A percentile compares a stretch with the other conserved stretches of the same genome.
Conservation (phyloP, 2,888 invertebrate species). For the Phania funesta region DNA sequence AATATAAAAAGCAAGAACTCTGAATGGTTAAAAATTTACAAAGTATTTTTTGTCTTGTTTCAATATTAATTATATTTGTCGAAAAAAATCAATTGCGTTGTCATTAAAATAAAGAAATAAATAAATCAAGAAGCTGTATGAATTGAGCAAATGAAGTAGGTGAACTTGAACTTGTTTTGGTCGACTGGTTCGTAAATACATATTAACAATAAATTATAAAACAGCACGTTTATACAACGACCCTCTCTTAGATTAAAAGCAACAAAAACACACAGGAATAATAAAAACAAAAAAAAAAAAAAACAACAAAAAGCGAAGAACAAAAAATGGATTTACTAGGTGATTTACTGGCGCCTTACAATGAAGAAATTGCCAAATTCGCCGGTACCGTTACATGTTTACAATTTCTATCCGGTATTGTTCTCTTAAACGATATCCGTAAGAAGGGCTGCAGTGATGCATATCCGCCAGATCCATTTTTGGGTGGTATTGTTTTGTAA, state of each 20-base stretch:
- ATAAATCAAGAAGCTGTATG: background rate
- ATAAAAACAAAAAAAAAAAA: background rate
- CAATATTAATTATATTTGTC: background rate
- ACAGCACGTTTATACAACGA: no score
- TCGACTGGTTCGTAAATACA: conserved; percentile 1
- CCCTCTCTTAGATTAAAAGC: background rate
- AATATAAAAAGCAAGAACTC: background rate
- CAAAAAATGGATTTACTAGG: conserved; percentile 73
- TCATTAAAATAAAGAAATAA: conserved; percentile 13
- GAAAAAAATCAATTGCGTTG: conserved; percentile 41
- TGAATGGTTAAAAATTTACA: conserved; percentile 5
- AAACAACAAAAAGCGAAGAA: no score
- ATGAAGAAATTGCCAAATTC: conserved; percentile 81
- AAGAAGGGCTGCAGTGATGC: conserved; percentile 85
- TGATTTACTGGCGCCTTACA: conserved; percentile 75
- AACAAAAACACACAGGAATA: background rate
- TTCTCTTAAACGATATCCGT: conserved; percentile 88
- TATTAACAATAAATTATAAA: no score
- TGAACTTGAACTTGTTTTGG: conserved; percentile 60
- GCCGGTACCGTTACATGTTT: conserved; percentile 89
- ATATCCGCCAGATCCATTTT: conserved; percentile 86
- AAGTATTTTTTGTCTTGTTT: background rate
- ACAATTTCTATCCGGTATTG: conserved; percentile 90
- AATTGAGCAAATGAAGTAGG: conserved; percentile 14
- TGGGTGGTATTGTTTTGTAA: conserved; percentile 89